Conservation (phyloP, 2,797 vertebrate species). For the Cyclopterus lumpus region DNA sequence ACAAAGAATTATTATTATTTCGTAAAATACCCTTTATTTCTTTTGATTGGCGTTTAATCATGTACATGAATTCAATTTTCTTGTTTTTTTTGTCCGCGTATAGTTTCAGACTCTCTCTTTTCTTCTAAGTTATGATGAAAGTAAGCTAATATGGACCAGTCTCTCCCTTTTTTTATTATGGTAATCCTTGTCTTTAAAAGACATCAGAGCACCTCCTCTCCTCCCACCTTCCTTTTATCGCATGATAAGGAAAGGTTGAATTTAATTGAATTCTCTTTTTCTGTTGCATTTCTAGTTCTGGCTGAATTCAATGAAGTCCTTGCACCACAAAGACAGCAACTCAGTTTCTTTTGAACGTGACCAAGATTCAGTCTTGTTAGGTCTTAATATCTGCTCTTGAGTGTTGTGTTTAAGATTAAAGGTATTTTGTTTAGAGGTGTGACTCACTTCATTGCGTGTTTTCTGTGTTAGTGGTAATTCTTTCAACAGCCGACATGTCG, state of each 20-base stretch:
- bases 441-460: not conserved
- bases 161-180: slow-evolving; percentile 60
- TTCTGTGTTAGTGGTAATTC: not conserved
- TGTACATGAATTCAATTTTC: slow-evolving; percentile 57
- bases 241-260: slow-evolving; percentile 32
- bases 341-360: slow-evolving; percentile 26
- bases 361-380: slow-evolving; percentile 11
- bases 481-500: not conserved
- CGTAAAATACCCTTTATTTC: slow-evolving; percentile 32
- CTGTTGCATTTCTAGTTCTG: slow-evolving; percentile 14
- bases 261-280: slow-evolving; percentile 56
- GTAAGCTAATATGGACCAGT: slow-evolving; percentile 15
- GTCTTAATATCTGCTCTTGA: slow-evolving; percentile 11
- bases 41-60: slow-evolving; percentile 47
- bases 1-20: slow-evolving; percentile 30
- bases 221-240: not conserved
- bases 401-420: slow-evolving; percentile 18
- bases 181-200: slow-evolving; percentile 50
- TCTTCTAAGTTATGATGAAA: slow-evolving; percentile 31
- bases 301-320: slow-evolving; percentile 26
- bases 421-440: not conserved
- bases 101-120: slow-evolving; percentile 28
- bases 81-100: slow-evolving; percentile 28
- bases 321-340: slow-evolving; percentile 31
- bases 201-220: slow-evolving; percentile 13